Percentiles rank a stretch among this genome's conserved stretches.
phyloP scores from a whole-genome alignment of 2,113 vertebrate genomes.

The Bubalus kerabau region DNA sequence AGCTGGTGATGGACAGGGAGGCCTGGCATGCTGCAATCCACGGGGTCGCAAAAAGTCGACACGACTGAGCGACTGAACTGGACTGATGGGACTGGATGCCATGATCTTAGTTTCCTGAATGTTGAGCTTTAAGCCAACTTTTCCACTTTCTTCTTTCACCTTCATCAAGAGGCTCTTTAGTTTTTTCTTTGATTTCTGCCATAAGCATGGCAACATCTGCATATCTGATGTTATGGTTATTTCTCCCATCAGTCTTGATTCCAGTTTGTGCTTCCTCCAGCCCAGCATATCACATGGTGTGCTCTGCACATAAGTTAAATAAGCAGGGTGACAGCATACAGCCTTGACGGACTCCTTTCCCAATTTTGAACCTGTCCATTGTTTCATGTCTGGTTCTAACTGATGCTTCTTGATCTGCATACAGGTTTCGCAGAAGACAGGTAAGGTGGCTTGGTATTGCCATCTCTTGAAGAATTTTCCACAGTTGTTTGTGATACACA shows the following conservation, averaged over 20 bases:
- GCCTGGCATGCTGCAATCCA: too few species aligned
- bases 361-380: neutral
- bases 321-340: neutral
- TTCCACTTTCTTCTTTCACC: neutral
- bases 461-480: neutral
- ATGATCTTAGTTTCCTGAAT: neutral
- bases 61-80: too few species aligned
- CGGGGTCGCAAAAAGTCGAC: rapidly evolving
- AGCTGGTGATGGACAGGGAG: too few species aligned
- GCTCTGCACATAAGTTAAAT: neutral
- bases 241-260: neutral
- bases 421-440: neutral
- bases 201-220: neutral
- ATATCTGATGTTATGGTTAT: neutral
- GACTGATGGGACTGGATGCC: neutral
- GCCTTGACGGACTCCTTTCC: neutral
- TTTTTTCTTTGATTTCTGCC: neutral
- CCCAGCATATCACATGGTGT: neutral
- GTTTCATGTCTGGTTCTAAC: neutral
- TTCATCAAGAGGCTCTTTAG: neutral
- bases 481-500: neutral
- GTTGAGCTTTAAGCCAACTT: neutral
- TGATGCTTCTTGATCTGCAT: neutral
- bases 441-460: neutral
- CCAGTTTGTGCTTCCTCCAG: neutral